Base-by-base conservation (phyloP, 2,797 vertebrate species). In the Sphenopsis melanotis region DNA sequence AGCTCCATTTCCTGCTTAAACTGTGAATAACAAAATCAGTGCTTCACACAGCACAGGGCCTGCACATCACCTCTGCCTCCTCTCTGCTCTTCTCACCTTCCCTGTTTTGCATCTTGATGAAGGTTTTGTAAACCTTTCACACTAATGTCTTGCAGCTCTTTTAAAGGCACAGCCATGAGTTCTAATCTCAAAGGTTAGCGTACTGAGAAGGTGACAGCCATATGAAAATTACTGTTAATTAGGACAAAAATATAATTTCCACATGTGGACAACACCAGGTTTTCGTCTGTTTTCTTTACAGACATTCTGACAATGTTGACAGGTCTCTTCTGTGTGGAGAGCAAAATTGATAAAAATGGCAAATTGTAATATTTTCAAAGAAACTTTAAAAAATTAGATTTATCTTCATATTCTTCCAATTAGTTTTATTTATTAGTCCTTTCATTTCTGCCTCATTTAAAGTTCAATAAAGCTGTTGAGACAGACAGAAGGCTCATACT, bases 401-500 rank as follows among this genome's bases (percentile, higher is more conserved):
- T 59, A 49, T 72, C 34, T 79, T 44, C 41, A 49, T 36, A 20
- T 63, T 69, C 9, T 86, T 66, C 63, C 44, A 27, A 63, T 76
- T 44, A 80, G 19, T 23, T 79, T 75, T 74, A 59, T 32, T 14
- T 29, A 96, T 70, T 78, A 34, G 15, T 57, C 63, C 63, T 80
- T 77, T 87, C 56, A 76, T 94, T 95, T 93, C 77, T 92, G 68
- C 80, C 47, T 80, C 78, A 92, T 94, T 89, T 93, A 24, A 89
- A 95, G 86, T 63, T 90, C 71, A 96, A 46, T 92, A 77, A 88
- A 92, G 72, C 80, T 91, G 42, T 59, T 84, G 74, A 78, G 41
- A 83, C 52, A 81, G 60, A n/a, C 23, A 59, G 26, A 65, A 47
- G 64, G 46, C 52, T 89, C 9, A 2, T 42, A 47, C 9, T 49